Evolutionary conservation across 2,113 vertebrate species (phyloP).

Genomic region (Epinephelus moara): DNA sequence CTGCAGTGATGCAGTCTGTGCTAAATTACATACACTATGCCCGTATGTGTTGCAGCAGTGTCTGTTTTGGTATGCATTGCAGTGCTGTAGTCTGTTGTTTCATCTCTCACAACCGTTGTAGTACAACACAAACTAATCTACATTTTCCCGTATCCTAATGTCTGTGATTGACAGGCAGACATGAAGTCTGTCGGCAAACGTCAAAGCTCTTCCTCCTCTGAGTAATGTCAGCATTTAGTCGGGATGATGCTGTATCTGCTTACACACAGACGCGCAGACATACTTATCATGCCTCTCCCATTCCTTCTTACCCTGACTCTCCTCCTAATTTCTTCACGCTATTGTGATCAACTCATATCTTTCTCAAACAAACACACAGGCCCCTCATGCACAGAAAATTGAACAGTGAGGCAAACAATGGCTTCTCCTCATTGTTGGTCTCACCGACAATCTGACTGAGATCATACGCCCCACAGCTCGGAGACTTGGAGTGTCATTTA

Average conservation of each 20-base stretch:
- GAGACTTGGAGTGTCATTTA: not conserved
- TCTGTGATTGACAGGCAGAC: conserved; percentile 21
- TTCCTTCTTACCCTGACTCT: not conserved
- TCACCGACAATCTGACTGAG: not conserved
- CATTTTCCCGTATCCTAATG: not conserved
- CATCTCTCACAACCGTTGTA: not conserved
- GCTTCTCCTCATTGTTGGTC: no score
- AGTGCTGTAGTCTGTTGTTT: conserved; percentile 4
- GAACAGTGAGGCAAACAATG: not conserved
- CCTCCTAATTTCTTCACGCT: not conserved
- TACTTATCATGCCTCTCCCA: not conserved
- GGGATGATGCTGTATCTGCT: conserved; percentile 4
- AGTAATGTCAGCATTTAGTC: conserved; percentile 5
- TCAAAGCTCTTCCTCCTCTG: conserved; percentile 14
- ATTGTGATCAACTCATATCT: not conserved
- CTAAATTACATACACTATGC: not conserved
- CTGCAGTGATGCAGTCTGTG: not conserved
- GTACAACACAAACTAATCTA: not conserved
- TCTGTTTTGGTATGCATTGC: conserved; percentile 14
- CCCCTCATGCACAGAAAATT: not conserved
- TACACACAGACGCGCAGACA: not conserved
- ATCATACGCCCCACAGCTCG: not conserved
- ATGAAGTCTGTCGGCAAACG: not conserved
- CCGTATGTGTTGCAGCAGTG: conserved; percentile 1
- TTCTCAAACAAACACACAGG: not conserved